Evolutionary conservation across 2,113 vertebrate species (phyloP).

Genomic region (Todiramphus saurophagus): DNA sequence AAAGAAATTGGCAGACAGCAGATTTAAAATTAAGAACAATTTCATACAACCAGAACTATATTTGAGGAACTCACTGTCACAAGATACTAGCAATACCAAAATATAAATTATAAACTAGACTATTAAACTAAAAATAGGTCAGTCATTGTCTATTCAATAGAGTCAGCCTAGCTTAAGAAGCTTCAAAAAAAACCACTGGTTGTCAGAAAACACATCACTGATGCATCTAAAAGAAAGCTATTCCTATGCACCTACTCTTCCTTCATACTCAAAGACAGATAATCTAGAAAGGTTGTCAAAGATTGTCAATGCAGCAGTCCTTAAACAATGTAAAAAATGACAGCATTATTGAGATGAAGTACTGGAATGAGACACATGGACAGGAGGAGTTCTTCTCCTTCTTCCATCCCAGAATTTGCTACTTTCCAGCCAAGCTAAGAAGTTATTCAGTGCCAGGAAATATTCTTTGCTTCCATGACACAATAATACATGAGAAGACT

Average conservation of each 20-base stretch:
- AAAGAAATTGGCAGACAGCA: background rate
- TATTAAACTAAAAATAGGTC: background rate
- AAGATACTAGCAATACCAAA: background rate
- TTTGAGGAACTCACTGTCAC: background rate
- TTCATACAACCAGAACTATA: background rate
- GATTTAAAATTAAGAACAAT: background rate
- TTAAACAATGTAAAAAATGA: background rate
- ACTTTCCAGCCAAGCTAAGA: background rate
- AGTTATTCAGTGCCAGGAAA: background rate
- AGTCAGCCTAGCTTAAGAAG: background rate
- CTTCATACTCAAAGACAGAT: background rate
- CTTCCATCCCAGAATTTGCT: background rate
- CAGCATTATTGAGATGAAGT: background rate
- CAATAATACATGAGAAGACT: background rate
- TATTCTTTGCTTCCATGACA: background rate
- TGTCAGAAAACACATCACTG: background rate
- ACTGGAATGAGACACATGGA: background rate
- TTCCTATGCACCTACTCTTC: background rate
- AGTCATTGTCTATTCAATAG: background rate
- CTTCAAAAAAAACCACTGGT: background rate
- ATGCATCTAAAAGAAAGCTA: background rate
- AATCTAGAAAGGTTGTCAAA: background rate
- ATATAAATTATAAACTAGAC: background rate
- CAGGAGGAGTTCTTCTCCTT: background rate
- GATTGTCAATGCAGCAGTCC: background rate